Percentiles rank a stretch among this genome's conserved stretches.
These are phyloP conservation scores for Oedothorax gibbosus DNA, from an alignment of 1,140 invertebrate species.

Conservation along the genomic window DNA sequence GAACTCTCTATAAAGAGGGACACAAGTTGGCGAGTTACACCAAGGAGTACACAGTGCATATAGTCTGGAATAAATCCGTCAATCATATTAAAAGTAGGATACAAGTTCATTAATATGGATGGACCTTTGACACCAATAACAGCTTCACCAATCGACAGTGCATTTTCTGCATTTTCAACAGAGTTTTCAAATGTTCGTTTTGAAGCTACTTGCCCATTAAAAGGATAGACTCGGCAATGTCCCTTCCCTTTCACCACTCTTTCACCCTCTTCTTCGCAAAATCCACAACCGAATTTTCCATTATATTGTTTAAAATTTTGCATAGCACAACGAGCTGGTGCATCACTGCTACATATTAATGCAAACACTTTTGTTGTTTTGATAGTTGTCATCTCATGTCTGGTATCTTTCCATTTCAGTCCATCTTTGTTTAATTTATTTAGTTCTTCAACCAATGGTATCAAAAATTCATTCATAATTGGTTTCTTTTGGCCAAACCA, in stretches of 20 bases:
- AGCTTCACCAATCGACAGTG: too few relatives aligned
- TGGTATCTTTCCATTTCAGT: background rate
- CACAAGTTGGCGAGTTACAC: too few relatives aligned
- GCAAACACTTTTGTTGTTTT: background rate
- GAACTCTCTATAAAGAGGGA: too few relatives aligned
- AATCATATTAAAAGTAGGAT: too few relatives aligned
- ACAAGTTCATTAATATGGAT: too few relatives aligned
- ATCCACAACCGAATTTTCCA: background rate
- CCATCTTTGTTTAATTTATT: background rate
- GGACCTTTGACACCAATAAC: background rate
- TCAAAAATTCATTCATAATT: background rate
- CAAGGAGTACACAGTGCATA: too few relatives aligned
- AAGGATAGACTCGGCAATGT: background rate
- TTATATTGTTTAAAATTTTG: slow-evolving; percentile 7
- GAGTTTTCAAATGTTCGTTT: slow-evolving; percentile 3
- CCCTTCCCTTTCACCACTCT: background rate
- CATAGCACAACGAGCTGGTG: background rate
- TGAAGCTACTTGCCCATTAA: background rate
- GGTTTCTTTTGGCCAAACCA: slow-evolving; percentile 21
- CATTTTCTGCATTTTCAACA: background rate
- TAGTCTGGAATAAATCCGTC: too few relatives aligned
- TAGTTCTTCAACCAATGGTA: slow-evolving; percentile 6
- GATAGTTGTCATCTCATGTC: background rate
- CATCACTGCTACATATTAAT: slow-evolving; percentile 8
- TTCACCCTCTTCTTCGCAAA: slow-evolving; percentile 17